Base-by-base conservation (phyloP, 2,113 vertebrate species). In the Pica pica region DNA sequence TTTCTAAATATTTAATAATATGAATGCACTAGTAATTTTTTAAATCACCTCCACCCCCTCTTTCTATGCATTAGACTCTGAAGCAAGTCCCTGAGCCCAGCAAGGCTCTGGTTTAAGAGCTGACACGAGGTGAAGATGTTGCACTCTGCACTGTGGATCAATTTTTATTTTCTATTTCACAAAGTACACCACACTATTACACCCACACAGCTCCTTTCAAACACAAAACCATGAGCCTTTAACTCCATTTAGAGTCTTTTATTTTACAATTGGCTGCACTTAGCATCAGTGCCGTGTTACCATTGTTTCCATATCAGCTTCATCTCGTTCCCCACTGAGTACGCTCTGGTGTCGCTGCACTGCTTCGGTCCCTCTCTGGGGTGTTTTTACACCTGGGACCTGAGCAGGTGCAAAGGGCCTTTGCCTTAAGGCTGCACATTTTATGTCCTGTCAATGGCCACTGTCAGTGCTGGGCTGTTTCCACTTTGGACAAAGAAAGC, bases 331-430 rank as follows among this genome's bases (percentile, higher is more conserved):
- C 17, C 57, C 39, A 1, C 2, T 6, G 37, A 23, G 24, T 15
- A 1, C n/a, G n/a, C 8, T 1, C 4, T 12, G 31, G 31, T 16
- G 3, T 9, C 1, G 2, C 39, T 1, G 2, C 2, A 1, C 41
- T 55, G 77, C 20, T 19, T 35, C 9, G 9, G 26, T 28, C 27
- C 37, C 28, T 27, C 4, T 10, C 42, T 2, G 27, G 8, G 31
- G 1, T 17, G 23, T 7, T 55, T 0, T 16, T 22, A 9, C 7
- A 16, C 11, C 74, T 8, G 57, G 23, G 15, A 24, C 8, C 16
- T 2, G 39, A 19, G 19, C 22, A 77, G 65, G 18, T 18, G 22
- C 16, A 10, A 7, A 31, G 1, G 10, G 4, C 37, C 26, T 68
- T 70, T 68, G 39, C 27, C 2, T 11, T 13, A 13, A 47, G 11